Base-by-base conservation (phyloP, 2,113 vertebrate species). In the Melanerpes aurifrons region DNA sequence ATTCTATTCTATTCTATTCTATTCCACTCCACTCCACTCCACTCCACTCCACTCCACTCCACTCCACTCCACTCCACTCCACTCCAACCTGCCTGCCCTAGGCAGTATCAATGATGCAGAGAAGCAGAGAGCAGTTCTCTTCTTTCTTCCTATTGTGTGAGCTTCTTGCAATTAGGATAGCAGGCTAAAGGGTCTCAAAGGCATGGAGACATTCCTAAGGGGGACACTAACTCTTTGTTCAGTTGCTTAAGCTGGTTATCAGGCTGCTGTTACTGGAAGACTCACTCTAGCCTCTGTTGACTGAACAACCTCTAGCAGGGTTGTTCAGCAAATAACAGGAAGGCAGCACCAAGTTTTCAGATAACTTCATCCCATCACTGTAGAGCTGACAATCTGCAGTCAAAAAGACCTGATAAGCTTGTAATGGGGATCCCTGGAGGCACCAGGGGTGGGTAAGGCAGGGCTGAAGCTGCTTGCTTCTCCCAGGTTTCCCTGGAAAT, bases 201-300 rank as follows among this genome's bases (percentile, higher is more conserved):
- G 43, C 31, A 59, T 10, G 31, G n/a, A 82, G 24, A 18, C 35
- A 18, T 3, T 77, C 19, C 67, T 94, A 53, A 32, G 61, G 20
- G 14, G 47, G 56, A 63, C 40, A 12, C 45, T 78, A 72, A 62
- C 89, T 87, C 66, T 87, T 91, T 24, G 32, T 29, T 10, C 16
- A 40, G 7, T 57, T 40, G 35, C 73, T 80, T 80, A 25, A 92
- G 47, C 10, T 73, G 28, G 31, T 91, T 87, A 71, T 37, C 89
- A 74, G 68, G 37, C 26, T 82, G 45, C n/a, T 80, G 31, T 79
- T 87, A 68, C 82, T 85, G 64, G 74, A 93, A 94, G 50, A 82
- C 32, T 64, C 29, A 22, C 20, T 19, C 7, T 63, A 47, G 25
- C 24, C 14, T 77, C 45, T 57, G 21, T 63, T 71, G 28, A 68